Evolutionary conservation across 2,113 vertebrate species (phyloP).

Genomic region (Tautogolabrus adspersus): DNA sequence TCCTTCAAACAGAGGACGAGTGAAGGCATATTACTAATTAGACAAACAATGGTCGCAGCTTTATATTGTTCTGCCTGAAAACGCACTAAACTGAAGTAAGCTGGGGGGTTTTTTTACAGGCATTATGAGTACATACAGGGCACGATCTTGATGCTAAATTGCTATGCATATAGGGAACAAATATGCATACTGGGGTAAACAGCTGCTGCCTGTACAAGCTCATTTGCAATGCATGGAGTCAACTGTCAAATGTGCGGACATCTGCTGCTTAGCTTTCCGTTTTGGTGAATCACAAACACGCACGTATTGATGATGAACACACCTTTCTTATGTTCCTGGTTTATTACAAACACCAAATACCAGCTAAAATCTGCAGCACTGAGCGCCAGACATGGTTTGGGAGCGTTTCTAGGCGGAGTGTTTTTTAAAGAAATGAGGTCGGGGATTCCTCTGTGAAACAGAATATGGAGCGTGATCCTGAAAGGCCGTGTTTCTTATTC

Average conservation of each 20-base stretch:
- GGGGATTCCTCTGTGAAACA: constrained; percentile 18
- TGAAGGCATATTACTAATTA: constrained; percentile 57
- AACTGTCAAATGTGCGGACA: constrained; percentile 61
- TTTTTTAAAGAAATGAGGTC: constrained; percentile 23
- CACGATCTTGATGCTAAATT: constrained; percentile 42
- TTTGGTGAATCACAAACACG: constrained; percentile 31
- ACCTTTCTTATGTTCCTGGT: constrained; percentile 24
- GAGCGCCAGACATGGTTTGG: neutral
- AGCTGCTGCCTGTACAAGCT: constrained; percentile 60
- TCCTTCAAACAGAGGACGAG: constrained; percentile 44
- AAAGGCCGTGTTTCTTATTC: constrained; percentile 57
- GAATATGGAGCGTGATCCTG: constrained; percentile 37
- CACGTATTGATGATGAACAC: constrained; percentile 42
- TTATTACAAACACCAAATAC: constrained; percentile 23
- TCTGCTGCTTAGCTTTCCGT: constrained; percentile 54
- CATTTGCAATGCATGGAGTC: constrained; percentile 57
- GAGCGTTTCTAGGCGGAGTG: neutral
- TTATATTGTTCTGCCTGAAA: constrained; percentile 41
- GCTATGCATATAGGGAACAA: constrained; percentile 49
- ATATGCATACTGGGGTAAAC: constrained; percentile 49
- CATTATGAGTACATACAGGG: constrained; percentile 20
- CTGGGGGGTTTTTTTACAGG: constrained; percentile 9
- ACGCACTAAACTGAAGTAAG: constrained; percentile 18
- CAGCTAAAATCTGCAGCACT: constrained; percentile 24
- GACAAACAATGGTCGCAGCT: constrained; percentile 37